Evolutionary conservation across 2,113 vertebrate genomes (phyloP).

Genomic region (Turnix velox): DNA sequence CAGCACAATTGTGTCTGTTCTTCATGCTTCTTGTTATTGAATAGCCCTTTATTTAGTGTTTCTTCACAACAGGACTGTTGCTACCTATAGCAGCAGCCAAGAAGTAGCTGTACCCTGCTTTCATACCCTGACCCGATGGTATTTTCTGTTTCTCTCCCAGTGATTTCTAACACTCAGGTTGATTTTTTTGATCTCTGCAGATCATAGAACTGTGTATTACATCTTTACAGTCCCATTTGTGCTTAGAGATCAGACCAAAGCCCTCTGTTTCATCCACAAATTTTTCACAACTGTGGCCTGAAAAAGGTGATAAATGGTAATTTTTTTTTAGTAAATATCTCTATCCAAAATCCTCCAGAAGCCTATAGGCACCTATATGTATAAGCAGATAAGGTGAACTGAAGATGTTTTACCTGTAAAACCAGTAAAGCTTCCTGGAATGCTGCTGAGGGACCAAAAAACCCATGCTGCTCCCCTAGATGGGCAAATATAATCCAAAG

Average conservation of each 20-base stretch:
- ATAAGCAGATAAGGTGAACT: background rate
- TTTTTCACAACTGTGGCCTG: background rate
- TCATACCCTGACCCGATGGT: background rate
- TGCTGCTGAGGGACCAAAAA: background rate
- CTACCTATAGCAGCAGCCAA: background rate
- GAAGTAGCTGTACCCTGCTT: background rate
- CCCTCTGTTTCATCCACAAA: background rate
- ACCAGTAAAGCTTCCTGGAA: background rate
- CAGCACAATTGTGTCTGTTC: background rate
- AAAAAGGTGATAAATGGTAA: background rate
- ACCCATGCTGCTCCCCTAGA: background rate
- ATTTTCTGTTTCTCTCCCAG: constrained; percentile 14
- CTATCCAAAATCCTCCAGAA: background rate
- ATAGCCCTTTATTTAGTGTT: background rate
- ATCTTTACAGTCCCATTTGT: background rate
- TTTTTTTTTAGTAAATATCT: background rate
- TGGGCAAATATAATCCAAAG: background rate
- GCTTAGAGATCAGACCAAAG: background rate
- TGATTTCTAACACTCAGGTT: background rate
- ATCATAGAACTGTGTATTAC: background rate
- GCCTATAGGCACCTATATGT: background rate
- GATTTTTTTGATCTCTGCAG: constrained; percentile 13
- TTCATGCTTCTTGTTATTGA: constrained; percentile 22
- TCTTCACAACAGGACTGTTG: background rate
- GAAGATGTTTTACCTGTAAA: background rate